Conservation (phyloP, 2,797 vertebrate genomes). For the Cuniculus paca region DNA sequence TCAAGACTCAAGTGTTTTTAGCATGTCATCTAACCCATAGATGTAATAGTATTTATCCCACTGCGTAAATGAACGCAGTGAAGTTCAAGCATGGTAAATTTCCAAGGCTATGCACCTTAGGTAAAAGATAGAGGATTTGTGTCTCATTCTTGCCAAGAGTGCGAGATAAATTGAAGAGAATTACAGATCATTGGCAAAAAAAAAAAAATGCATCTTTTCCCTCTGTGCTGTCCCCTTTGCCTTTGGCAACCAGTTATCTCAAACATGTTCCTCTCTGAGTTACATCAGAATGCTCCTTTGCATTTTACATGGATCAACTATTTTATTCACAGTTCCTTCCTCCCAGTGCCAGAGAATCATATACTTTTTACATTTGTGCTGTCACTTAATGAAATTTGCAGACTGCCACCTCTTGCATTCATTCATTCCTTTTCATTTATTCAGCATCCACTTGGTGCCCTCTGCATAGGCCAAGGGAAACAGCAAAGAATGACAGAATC, state of each 20-base stretch:
- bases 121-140: neutral
- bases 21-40: neutral
- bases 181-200: neutral
- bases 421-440: neutral
- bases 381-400: neutral
- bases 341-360: neutral
- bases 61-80: neutral
- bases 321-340: neutral
- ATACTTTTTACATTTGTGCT: neutral
- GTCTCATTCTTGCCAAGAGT: neutral
- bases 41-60: neutral
- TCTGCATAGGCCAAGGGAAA: neutral
- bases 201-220: neutral
- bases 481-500: neutral
- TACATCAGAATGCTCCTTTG: neutral
- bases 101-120: neutral
- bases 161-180: neutral
- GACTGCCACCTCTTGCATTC: neutral
- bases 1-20: neutral
- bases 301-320: neutral
- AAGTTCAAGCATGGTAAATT: neutral
- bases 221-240: neutral
- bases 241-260: neutral
- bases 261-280: neutral
- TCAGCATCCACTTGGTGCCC: neutral